Evolutionary conservation across 1,140 invertebrate genomes (phyloP), one percentile per base, ranked within the genome.

Genomic region (Papilio machaon): DNA sequence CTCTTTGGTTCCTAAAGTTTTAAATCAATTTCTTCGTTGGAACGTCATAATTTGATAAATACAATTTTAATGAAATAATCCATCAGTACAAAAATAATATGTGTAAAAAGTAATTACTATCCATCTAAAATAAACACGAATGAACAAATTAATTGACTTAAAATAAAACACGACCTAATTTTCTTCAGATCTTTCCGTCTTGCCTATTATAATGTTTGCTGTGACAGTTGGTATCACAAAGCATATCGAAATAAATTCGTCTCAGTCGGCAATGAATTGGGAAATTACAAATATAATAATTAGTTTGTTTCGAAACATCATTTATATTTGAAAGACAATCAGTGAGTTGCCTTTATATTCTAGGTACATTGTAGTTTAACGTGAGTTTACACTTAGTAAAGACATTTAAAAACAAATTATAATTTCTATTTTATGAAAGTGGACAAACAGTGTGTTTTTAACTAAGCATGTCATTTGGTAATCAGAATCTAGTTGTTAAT

Each of bases 221-320:
- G 78, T 85, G 81, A 83, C 81, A 82, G 81, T 79, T 70, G 78
- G 84, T 82, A 82, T 86, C 84, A 86, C 78, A 43, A 73, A 80
- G 81, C 86, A 81, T 85, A 86, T 86, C 88, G 73, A 83, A 91
- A 88, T 82, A 80, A 85, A 91, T 92, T 90, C 84, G 88, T 87
- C 86, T 85, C 86, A 86, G 86, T 86, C 88, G 75, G 82, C 84
- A 82, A 58, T 80, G 84, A 84, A 90, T 90, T 89, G 90, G 90
- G 89, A 92, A 91, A 90, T 92, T 88, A 92, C 86, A 87, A 91
- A 89, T 88, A 88, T 81, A 87, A 88, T 87, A 85, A 92, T 92
- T 92, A 91, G 88, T 92, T 90, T 90, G 81, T 86, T 90, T 84
- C 81, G 87, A 89, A 74, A 86, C 82, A 87, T 89, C 86, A 91